These are phyloP conservation scores for Osmerus mordax DNA, from an alignment of 2,113 vertebrate species.

Conservation along the genomic window DNA sequence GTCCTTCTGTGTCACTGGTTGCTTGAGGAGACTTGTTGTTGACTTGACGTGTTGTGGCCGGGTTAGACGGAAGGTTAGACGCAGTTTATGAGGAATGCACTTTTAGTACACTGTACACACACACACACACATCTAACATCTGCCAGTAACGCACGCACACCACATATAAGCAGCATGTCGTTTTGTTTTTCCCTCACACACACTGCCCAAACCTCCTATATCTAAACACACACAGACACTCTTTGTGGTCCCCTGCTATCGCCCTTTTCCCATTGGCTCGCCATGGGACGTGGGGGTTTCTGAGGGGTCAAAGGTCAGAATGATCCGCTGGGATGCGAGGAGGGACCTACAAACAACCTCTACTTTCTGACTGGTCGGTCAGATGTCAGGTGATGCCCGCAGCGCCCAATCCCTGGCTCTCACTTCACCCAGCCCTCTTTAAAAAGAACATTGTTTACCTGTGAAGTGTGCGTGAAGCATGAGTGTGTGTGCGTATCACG, in stretches of 20 bases:
- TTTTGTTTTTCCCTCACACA: neutral
- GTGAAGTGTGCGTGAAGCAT: slow-evolving; percentile 30
- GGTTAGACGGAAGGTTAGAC: slow-evolving; percentile 5
- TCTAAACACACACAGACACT: slow-evolving; percentile 33
- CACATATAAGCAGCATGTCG: neutral
- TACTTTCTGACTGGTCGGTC: neutral
- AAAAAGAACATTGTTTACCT: slow-evolving; percentile 55
- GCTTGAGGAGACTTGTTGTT: slow-evolving; percentile 28
- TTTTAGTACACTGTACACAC: slow-evolving; percentile 40
- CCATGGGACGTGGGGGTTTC: neutral
- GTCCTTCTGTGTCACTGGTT: slow-evolving; percentile 39
- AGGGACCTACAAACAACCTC: slow-evolving; percentile 48
- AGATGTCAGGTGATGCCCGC: neutral
- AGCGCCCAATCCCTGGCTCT: slow-evolving; percentile 7
- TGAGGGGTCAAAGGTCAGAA: slow-evolving; percentile 63
- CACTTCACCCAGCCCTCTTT: neutral
- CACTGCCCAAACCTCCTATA: neutral
- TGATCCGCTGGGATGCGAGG: slow-evolving; percentile 65
- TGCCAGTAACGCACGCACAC: slow-evolving; percentile 3
- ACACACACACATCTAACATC: slow-evolving; percentile 7
- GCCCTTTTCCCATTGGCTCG: slow-evolving; percentile 16
- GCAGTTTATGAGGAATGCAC: slow-evolving; percentile 1
- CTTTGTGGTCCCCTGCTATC: slow-evolving; percentile 35
- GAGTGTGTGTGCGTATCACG: slow-evolving; percentile 27
- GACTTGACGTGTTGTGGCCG: slow-evolving; percentile 4